Evolutionary conservation across 2,113 vertebrate species (phyloP).

Genomic region (Chrysemys picta): DNA sequence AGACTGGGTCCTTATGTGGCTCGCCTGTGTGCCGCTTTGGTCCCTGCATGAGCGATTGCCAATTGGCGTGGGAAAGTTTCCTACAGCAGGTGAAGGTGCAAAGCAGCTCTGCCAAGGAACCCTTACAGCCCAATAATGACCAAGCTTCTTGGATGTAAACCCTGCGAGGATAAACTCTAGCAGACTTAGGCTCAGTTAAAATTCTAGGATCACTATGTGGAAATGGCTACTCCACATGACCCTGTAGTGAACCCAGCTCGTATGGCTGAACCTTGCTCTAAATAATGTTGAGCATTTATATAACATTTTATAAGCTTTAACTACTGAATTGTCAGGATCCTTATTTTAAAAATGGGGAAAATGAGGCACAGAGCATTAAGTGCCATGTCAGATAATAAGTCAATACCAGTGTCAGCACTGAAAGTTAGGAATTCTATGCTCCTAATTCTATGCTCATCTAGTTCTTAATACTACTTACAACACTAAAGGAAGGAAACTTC

Average conservation of each 20-base stretch:
- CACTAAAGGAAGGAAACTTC: background rate
- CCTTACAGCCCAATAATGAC: background rate
- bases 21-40: no score
- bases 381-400: no score
- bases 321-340: background rate
- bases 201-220: background rate
- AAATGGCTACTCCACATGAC: background rate
- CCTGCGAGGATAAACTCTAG: background rate
- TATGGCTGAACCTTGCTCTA: background rate
- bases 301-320: background rate
- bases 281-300: background rate
- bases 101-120: no score
- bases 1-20: no score
- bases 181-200: no score
- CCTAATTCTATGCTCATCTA: background rate
- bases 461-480: background rate
- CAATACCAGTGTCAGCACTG: background rate
- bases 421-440: background rate
- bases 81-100: no score
- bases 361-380: background rate
- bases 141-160: background rate
- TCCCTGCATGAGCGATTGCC: no score
- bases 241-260: background rate
- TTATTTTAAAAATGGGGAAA: background rate
- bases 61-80: no score